These are phyloP conservation scores for Nesoenas mayeri DNA, from an alignment of 2,113 vertebrate species.

Conservation along the genomic window DNA sequence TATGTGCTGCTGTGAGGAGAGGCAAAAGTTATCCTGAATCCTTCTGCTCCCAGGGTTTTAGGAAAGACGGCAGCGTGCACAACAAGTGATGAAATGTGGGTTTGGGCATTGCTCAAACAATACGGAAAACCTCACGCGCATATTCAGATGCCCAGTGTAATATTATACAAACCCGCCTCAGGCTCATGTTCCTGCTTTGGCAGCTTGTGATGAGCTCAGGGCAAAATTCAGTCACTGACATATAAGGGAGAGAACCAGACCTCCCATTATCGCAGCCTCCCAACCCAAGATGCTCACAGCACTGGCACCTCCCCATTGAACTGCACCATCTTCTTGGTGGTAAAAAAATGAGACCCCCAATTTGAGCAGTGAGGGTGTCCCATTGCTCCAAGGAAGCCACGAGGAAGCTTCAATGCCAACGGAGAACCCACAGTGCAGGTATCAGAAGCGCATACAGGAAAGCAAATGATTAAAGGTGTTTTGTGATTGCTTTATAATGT, in stretches of 20 bases:
- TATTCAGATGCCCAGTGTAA: neutral
- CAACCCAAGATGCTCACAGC: fast-evolving
- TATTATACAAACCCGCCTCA: fast-evolving
- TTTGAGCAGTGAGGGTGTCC: neutral
- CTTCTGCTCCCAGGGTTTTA: neutral
- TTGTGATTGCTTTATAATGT: neutral
- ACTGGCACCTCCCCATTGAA: neutral
- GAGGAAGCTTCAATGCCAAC: fast-evolving
- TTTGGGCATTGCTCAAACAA: neutral
- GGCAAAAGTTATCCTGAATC: neutral
- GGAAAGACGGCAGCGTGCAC: neutral
- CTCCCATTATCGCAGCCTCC: neutral
- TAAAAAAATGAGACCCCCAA: neutral
- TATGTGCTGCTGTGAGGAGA: neutral
- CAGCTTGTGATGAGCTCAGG: neutral
- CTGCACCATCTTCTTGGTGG: neutral
- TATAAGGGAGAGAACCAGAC: neutral
- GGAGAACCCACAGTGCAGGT: neutral
- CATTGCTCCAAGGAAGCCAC: neutral
- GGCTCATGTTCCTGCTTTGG: fast-evolving
- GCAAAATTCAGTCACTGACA: neutral
- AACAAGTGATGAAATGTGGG: neutral
- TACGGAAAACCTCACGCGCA: fast-evolving
- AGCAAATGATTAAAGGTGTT: neutral
- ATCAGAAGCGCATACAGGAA: fast-evolving